A percentile compares a stretch with the other conserved stretches of the same genome.
phyloP scores from a whole-genome alignment of 2,888 invertebrate species.

The Harmothoe impar region DNA sequence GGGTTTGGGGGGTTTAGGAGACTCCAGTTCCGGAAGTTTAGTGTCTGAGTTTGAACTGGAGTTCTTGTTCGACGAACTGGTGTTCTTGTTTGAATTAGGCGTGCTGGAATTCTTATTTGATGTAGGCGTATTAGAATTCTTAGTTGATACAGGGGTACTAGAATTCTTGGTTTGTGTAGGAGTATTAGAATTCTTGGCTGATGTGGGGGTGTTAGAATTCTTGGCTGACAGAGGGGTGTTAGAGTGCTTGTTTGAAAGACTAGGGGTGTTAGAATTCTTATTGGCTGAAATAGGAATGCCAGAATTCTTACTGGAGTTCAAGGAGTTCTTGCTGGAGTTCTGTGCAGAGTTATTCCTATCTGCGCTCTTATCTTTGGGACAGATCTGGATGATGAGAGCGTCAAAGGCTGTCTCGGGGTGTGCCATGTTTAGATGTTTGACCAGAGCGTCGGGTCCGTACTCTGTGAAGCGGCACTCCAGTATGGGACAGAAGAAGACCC shows the following conservation, averaged over 20 bases:
- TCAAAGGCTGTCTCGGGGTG: conserved; percentile 46
- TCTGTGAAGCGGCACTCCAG: conserved; percentile 38
- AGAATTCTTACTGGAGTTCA: too few relatives aligned
- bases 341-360: not conserved
- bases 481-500: conserved; percentile 47
- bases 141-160: too few relatives aligned
- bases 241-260: too few relatives aligned
- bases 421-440: conserved; percentile 13
- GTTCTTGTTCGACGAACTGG: too few relatives aligned
- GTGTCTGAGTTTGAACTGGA: too few relatives aligned
- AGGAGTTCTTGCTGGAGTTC: too few relatives aligned
- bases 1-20: not conserved
- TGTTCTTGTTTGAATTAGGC: too few relatives aligned
- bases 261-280: conserved; percentile 11
- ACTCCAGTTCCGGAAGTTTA: not conserved
- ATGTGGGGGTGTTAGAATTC: not conserved
- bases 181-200: too few relatives aligned
- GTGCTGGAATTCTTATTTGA: not conserved
- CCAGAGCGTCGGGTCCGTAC: conserved; percentile 41
- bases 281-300: too few relatives aligned
- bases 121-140: too few relatives aligned
- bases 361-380: not conserved
- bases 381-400: conserved; percentile 47
- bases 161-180: too few relatives aligned
- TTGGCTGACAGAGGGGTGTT: too few relatives aligned